Conservation (phyloP, 64 coral and sea anemone species). For the Cladopsammia gracilis region DNA sequence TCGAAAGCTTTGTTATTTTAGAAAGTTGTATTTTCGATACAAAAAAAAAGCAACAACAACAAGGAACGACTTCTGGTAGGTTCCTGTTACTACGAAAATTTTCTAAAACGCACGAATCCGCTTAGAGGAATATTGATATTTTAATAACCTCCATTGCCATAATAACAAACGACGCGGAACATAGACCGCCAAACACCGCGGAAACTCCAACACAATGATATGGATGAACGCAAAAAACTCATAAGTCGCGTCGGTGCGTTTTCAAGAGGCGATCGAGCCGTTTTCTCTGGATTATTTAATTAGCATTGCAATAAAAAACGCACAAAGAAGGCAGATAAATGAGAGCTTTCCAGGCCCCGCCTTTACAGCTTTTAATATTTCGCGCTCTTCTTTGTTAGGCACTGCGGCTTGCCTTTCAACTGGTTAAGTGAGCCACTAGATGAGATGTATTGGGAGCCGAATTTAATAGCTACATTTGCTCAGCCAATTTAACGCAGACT, state of each 20-base stretch:
- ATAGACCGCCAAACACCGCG: slow-evolving; percentile 15
- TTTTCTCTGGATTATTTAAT: slow-evolving; percentile 95
- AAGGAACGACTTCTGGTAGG: neutral
- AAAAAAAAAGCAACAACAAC: neutral
- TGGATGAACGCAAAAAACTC: slow-evolving; percentile 38
- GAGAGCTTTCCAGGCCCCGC: slow-evolving; percentile 86
- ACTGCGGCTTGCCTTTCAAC: slow-evolving; percentile 12
- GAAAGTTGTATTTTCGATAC: neutral
- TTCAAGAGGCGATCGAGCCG: slow-evolving; percentile 75
- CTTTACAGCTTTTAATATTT: slow-evolving; percentile 81
- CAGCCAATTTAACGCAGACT: slow-evolving; percentile 42
- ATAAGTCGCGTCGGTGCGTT: slow-evolving; percentile 71
- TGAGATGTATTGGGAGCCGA: neutral
- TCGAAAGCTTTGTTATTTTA: neutral
- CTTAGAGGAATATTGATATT: slow-evolving; percentile 45
- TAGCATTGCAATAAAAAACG: slow-evolving; percentile 92
- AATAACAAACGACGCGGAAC: slow-evolving; percentile 48
- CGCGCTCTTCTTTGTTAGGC: slow-evolving; percentile 56
- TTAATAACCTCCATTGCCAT: slow-evolving; percentile 57
- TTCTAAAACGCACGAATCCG: slow-evolving; percentile 50
- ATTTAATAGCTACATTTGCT: slow-evolving; percentile 32
- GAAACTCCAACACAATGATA: slow-evolving; percentile 13
- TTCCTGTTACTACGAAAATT: neutral
- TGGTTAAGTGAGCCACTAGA: neutral
- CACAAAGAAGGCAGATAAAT: slow-evolving; percentile 95